Conservation (phyloP, 1,140 invertebrate species). For the Heliothis subflexa region DNA sequence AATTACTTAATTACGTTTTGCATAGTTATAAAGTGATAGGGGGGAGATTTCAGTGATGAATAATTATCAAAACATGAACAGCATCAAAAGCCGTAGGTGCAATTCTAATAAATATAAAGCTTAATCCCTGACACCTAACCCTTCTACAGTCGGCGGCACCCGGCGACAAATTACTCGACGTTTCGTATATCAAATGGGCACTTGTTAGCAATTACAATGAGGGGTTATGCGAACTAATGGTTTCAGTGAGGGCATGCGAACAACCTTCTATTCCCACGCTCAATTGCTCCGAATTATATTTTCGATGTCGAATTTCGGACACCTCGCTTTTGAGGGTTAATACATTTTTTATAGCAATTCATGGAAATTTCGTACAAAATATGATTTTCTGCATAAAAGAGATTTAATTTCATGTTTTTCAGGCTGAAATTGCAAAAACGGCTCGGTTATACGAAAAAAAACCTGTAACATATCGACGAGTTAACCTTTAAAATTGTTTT, state of each 20-base stretch:
- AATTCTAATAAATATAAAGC: conserved; percentile 1
- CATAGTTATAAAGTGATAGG: too few relatives aligned
- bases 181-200: conserved; percentile 50
- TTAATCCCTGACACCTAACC: conserved; percentile 18
- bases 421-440: too few relatives aligned
- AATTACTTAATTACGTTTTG: too few relatives aligned
- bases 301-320: conserved; percentile 23
- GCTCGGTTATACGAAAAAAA: too few relatives aligned
- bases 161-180: conserved; percentile 23
- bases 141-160: background rate
- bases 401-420: too few relatives aligned
- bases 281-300: conserved; percentile 47
- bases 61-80: background rate
- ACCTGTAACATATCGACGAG: too few relatives aligned
- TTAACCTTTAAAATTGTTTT: too few relatives aligned
- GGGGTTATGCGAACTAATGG: conserved; percentile 62
- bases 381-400: too few relatives aligned
- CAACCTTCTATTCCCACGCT: conserved; percentile 68
- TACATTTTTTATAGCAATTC: conserved; percentile 50
- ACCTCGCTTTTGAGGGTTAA: conserved; percentile 33
- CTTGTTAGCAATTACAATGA: conserved; percentile 72
- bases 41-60: too few relatives aligned
- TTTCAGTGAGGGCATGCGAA: conserved; percentile 60
- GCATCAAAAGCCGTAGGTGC: background rate
- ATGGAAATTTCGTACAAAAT: too few relatives aligned